These are phyloP conservation scores for Onthophagus sagittarius DNA, from an alignment of 2,888 invertebrate genomes.

Conservation along the genomic window DNA sequence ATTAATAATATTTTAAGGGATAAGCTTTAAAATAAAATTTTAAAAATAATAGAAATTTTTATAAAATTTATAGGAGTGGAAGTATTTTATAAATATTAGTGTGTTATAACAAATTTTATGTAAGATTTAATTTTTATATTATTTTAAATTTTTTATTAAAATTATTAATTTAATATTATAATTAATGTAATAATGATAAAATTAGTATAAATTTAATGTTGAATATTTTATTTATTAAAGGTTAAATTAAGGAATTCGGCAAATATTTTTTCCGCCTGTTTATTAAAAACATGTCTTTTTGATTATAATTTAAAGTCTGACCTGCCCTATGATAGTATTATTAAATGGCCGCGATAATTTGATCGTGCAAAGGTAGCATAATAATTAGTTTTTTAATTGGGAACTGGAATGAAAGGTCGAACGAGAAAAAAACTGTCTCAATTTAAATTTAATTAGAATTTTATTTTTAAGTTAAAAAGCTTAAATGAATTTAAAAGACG, in stretches of 20 bases:
- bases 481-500: conserved; percentile 65
- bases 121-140: conserved; percentile 49
- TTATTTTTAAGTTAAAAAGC: conserved; percentile 62
- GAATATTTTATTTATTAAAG: conserved; percentile 36
- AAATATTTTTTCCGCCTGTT: conserved; percentile 62
- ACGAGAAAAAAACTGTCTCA: conserved; percentile 63
- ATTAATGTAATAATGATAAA: conserved; percentile 56
- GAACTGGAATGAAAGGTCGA: conserved; percentile 73
- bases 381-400: conserved; percentile 76
- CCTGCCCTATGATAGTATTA: conserved; percentile 65
- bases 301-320: conserved; percentile 60
- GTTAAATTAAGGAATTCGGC: conserved; percentile 60
- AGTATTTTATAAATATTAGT: conserved; percentile 38
- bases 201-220: conserved; percentile 51
- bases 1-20: not conserved
- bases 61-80: conserved; percentile 32
- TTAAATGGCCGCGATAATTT: conserved; percentile 77
- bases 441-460: conserved; percentile 52
- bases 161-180: conserved; percentile 45
- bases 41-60: too few relatives aligned
- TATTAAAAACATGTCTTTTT: conserved; percentile 75
- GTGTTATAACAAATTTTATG: conserved; percentile 29
- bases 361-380: conserved; percentile 80
- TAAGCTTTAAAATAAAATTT: not conserved
- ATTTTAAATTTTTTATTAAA: conserved; percentile 48